Evolutionary conservation across 2,113 vertebrate genomes (phyloP).

Genomic region (Chaetodon auriga): DNA sequence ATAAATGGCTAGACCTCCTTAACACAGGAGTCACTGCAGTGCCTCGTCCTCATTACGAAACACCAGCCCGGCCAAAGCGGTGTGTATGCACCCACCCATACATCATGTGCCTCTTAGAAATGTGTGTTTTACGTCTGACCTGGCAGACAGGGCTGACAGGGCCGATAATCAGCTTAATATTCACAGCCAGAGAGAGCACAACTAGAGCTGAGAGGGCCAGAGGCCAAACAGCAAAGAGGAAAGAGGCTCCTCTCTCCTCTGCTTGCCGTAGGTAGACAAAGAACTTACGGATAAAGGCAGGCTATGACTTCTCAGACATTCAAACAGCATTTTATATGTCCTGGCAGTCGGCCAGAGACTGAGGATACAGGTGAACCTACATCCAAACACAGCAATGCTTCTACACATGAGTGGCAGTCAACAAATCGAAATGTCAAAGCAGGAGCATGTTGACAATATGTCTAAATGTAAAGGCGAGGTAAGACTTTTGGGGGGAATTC

Average conservation of each 20-base stretch:
- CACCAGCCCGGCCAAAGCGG: constrained; percentile 5
- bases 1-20: background rate
- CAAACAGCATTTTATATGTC: background rate
- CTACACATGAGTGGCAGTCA: background rate
- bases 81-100: background rate
- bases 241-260: background rate
- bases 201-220: constrained; percentile 11
- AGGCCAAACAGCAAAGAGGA: constrained; percentile 3
- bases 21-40: background rate
- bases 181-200: constrained; percentile 42
- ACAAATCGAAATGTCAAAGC: background rate
- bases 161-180: constrained; percentile 68
- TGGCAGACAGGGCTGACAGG: constrained; percentile 59
- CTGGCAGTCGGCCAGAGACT: background rate
- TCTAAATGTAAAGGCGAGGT: too few relatives aligned
- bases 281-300: background rate
- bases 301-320: background rate
- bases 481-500: too few relatives aligned
- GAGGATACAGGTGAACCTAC: background rate
- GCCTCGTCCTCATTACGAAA: constrained; percentile 33
- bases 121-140: constrained; percentile 57
- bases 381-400: background rate
- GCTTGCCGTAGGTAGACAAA: background rate
- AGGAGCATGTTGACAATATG: background rate
- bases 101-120: constrained; percentile 61